Evolutionary conservation across 2,797 vertebrate species (phyloP), one percentile per base, ranked within the genome.

Genomic region (Acipenser ruthenus): DNA sequence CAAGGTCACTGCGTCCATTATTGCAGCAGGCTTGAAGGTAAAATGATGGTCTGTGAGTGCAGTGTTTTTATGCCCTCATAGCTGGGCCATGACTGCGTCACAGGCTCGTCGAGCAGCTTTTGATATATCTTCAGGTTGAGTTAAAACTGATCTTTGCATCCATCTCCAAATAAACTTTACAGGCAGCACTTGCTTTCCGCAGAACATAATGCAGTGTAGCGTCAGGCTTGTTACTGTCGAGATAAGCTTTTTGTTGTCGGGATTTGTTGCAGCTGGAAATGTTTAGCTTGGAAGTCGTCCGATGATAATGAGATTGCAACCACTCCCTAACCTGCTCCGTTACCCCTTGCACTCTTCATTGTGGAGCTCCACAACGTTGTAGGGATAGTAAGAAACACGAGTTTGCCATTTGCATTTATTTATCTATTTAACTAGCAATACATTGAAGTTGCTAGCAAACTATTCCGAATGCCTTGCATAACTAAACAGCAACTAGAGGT

Each of bases 201-300:
- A 37, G 23, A 37, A 37, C 23, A 4, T 37, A 37, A 13, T 58
- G 55, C 55, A 1, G 12, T 58, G 55, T 58, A 58, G 11, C 13
- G 0, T 58, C 12, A 11, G 55, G 55, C 12, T 58, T 58, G 11
- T 58, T 58, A 58, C 55, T 58, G 55, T 13, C 12, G 55, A 58
- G 55, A 58, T 58, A 58, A 58, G 23, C 1, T 63, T 72, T 67
- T 74, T 78, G 70, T 18, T 60, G n/a, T n/a, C n/a, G 71, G 72
- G 72, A 62, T 75, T 10, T 60, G 62, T 8, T 11, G 58, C 68
- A 65, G 64, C 68, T 69, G 68, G 58, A 69, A 61, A 10, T 37
- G 49, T 60, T 69, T 69, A 69, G 58, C 48, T 11, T 53, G 49
- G 48, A n/a, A 62, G 60, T 10, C 15, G 8, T 49, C 53, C 58